Base-by-base conservation (phyloP, 2,113 vertebrate species). In the Caranx ignobilis region DNA sequence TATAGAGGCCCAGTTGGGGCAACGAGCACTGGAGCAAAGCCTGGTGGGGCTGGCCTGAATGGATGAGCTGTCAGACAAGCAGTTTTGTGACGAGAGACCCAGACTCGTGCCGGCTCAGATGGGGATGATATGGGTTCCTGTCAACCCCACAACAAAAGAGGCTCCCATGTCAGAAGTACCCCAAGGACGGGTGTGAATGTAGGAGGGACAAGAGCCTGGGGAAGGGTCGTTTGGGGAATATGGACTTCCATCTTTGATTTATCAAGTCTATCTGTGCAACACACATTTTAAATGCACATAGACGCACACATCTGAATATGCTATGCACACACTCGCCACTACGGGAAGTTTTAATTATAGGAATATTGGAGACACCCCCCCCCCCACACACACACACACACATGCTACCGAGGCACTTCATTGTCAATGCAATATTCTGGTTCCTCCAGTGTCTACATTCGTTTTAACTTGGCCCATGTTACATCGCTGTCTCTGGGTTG, bases 11-110 rank as follows among this genome's bases (percentile, higher is more conserved):
- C 87, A 83, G 86, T 90, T 90, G 89, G 75, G 67, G 79, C 71
- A 75, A 79, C 10, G 35, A 77, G 87, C 85, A 62, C 71, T 78
- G 89, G 77, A 88, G 78, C 75, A 84, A 91, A 84, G 88, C 77
- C 90, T 89, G 71, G 82, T 82, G 90, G 91, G 92, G 89, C 85
- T 47, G 16, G 70, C 50, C 79, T 93, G 91, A 90, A 94, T 93
- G 90, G 91, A 95, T 94, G 94, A 91, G 91, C 92, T 94, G 94
- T 92, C 93, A 93, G 88, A 57, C 71, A 83, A 71, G 85, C 80
- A 75, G 86, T 83, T 87, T 77, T 87, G 79, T 79, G 90, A 89
- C 90, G 82, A 91, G 89, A 83, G 81, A 87, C 87, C 88, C 87
- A 84, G 85, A 91, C 88, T 91, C 62, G 75, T 81, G 79, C 66